phyloP scores from a whole-genome alignment of 2,888 invertebrate species.

The Ephialtes manifestator region DNA sequence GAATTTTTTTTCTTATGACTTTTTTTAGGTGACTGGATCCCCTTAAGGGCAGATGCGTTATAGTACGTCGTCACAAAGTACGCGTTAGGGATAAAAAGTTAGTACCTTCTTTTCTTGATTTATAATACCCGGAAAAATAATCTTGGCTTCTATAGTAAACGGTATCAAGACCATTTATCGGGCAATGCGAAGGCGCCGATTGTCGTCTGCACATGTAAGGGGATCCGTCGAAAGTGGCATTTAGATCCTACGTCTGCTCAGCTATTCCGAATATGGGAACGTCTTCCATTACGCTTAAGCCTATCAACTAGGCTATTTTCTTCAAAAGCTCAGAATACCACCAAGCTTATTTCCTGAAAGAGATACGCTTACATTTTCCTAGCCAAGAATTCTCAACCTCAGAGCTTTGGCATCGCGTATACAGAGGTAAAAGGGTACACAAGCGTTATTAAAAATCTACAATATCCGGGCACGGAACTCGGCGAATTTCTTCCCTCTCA shows the following conservation, averaged over 20 bases:
- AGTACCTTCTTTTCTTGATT: conserved; percentile 41
- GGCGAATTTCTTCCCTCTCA: conserved; percentile 24
- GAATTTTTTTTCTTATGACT: too few species aligned
- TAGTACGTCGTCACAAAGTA: background rate
- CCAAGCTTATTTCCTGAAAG: background rate
- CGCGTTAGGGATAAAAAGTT: conserved; percentile 3
- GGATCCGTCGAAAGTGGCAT: conserved; percentile 71
- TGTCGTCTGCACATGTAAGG: conserved; percentile 71
- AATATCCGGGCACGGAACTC: conserved; percentile 44
- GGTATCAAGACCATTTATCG: conserved; percentile 79
- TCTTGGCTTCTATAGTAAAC: conserved; percentile 53
- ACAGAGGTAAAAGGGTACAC: conserved; percentile 3
- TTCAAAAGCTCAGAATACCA: conserved; percentile 15
- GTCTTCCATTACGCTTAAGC: conserved; percentile 11
- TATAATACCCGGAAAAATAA: conserved; percentile 50
- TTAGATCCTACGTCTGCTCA: conserved; percentile 21
- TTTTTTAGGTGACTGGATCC: too few species aligned
- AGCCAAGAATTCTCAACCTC: conserved; percentile 24
- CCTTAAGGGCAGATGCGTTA: too few species aligned
- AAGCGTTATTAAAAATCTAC: conserved; percentile 64
- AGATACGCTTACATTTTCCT: conserved; percentile 9
- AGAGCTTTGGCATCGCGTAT: background rate
- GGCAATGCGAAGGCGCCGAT: conserved; percentile 54
- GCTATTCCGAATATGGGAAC: background rate
- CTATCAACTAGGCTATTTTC: background rate